Evolutionary conservation across 2,888 invertebrate genomes (phyloP).

Genomic region (Drosophila longiperda): DNA sequence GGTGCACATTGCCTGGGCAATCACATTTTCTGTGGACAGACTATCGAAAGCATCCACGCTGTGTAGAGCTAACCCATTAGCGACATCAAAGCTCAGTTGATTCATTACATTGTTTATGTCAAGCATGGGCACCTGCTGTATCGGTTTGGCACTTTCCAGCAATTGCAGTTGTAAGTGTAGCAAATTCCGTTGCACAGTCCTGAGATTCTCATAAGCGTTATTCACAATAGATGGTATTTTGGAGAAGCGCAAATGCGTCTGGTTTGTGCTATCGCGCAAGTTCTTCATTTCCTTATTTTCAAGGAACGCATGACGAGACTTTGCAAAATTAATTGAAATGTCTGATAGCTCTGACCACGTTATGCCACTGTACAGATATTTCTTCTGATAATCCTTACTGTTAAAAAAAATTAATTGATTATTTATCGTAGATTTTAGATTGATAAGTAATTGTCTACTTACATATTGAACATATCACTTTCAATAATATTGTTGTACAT

Average conservation of each 20-base stretch:
- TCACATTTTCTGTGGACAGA: slow-evolving; percentile 30
- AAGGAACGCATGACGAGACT: slow-evolving; percentile 7
- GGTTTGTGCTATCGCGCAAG: slow-evolving; percentile 29
- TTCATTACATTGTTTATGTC: slow-evolving; percentile 41
- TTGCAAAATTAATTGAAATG: slow-evolving; percentile 13
- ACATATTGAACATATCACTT: slow-evolving; percentile 55
- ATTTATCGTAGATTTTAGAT: neutral
- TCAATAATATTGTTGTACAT: slow-evolving; percentile 2
- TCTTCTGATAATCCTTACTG: slow-evolving; percentile 32
- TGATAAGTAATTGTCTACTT: slow-evolving; percentile 5
- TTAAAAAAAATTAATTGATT: neutral
- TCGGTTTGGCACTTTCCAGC: slow-evolving; percentile 15
- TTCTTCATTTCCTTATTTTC: slow-evolving; percentile 4
- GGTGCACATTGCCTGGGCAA: slow-evolving; percentile 38
- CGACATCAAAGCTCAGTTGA: slow-evolving; percentile 23
- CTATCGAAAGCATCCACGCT: slow-evolving; percentile 34
- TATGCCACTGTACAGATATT: slow-evolving; percentile 12
- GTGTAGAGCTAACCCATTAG: neutral
- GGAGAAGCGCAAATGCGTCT: slow-evolving; percentile 39
- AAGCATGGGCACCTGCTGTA: slow-evolving; percentile 2
- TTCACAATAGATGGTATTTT: slow-evolving; percentile 20
- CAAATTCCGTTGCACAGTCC: slow-evolving; percentile 27
- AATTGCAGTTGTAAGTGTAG: slow-evolving; percentile 37
- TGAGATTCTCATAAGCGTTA: slow-evolving; percentile 19
- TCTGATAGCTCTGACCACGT: neutral